Base-by-base conservation (phyloP, 2,113 vertebrate species). In the Micronycteris hirsuta region DNA sequence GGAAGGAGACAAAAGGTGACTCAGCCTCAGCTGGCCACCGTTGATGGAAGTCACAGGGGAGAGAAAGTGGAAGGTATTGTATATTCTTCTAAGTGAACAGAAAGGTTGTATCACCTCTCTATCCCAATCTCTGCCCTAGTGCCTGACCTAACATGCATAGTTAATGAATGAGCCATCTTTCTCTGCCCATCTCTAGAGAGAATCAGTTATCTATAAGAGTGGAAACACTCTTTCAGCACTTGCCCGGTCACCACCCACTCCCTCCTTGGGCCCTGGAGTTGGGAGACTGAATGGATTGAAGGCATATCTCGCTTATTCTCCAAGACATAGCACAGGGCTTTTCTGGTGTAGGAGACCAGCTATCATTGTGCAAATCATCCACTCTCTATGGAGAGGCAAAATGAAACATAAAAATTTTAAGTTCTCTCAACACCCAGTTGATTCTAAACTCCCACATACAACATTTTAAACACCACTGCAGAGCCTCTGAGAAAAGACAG, bases 1-100 rank as follows among this genome's bases (percentile, higher is more conserved):
- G 76, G 84, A 61, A 70, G 94, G 85, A 81, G 54, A 82, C 19
- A 3, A 41, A 38, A 78, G 61, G 90, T 91, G 88, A 95, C 91
- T 96, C 85, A 97, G 92, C 45, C 71, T 45, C 67, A 52, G 82
- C 85, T 68, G 76, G 87, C 41, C 80, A 77, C 20, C 24, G 45
- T 15, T 43, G 77, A 52, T 20, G 41, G 19, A 76, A 67, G 36
- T 20, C 49, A 68, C 74, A 47, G 56, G 38, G 28, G 78, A 85
- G 56, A 31, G 67, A 78, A 36, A 31, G 73, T 12, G 38, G 33
- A 41, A 47, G 43, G 78, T 13, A 11, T 28, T 13, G 56, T 8
- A 10, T 70, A 19, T 45, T 74, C 45, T 61, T 67, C 54, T 63
- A 43, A 70, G 63, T 3, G 58, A 80, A 80, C 85, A 80, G 70